Base-by-base conservation (phyloP, 1,140 invertebrate genomes). In the Antheraea pernyi region DNA sequence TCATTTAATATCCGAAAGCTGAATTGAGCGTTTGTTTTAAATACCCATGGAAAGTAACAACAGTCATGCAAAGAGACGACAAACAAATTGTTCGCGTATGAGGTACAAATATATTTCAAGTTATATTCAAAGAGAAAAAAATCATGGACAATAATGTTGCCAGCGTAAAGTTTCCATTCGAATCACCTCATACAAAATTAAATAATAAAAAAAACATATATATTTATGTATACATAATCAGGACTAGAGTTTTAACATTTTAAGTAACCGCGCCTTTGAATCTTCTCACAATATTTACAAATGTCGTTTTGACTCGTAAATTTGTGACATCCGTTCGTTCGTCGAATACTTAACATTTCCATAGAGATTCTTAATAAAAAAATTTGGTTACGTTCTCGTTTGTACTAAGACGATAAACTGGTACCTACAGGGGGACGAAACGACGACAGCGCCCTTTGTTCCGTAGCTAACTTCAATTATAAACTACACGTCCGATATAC, bases 231-330 rank as follows among this genome's bases (percentile, higher is more conserved):
- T 86, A 80, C 78, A 73, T 77, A 81, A 82, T 84, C 84, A 86
- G 88, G 89, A 91, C 89, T 91, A 91, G 89, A 91, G 77, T 79
- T 85, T 82, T 53, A 59, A 36, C 48, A 58, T 67, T 84, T 85
- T 88, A 88, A 85, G 82, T 88, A 88, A 83, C 80, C 75, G 81
- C 86, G 88, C 84, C 88, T 79, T 91, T 53, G 85, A 91, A 88
- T 83, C 75, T 83, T 73, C 22, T 67, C 68, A 63, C 63, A 53
- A 78, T 84, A 87, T 87, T 72, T 86, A 86, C 81, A 85, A 69
- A 71, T 68, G 64, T 67, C 69, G 63, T 67, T 73, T 30, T 68
- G 73, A 60, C 46, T 71, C 63, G 46, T 78, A 78, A 68, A 81
- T 87, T 87, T 87, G 85, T 87, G 85, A 87, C 85, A 80, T 72